phyloP scores from a whole-genome alignment of 2,797 vertebrate genomes.

The Perodicticus potto region DNA sequence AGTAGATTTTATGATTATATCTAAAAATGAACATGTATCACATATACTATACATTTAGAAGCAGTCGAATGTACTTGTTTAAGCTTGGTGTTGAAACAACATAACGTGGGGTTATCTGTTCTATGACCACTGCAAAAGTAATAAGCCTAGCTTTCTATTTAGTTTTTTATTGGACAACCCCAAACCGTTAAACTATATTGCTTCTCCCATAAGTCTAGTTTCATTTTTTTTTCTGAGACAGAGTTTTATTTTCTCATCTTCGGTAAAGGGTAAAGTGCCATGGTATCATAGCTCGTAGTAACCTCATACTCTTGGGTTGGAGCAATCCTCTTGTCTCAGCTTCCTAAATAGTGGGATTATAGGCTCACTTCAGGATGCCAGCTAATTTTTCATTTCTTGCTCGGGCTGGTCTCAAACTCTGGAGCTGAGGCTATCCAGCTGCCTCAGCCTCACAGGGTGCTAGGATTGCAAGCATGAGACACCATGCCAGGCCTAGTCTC shows the following conservation, averaged over 20 bases:
- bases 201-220: background rate
- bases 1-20: constrained; percentile 18
- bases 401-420: no score
- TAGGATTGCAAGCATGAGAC: no score
- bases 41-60: background rate
- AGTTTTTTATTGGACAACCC: background rate
- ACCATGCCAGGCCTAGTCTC: background rate
- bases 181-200: background rate
- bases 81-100: background rate
- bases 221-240: background rate
- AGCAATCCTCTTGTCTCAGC: no score
- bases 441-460: no score
- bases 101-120: background rate
- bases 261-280: no score
- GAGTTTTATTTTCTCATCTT: no score
- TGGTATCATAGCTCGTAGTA: no score
- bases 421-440: no score
- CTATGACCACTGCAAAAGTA: background rate
- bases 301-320: no score
- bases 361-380: no score
- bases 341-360: no score
- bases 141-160: background rate
- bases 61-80: constrained; percentile 3
- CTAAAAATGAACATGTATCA: constrained; percentile 35
- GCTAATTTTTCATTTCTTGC: no score